Percentiles rank a stretch among this genome's conserved stretches.
phyloP scores from a whole-genome alignment of 2,797 vertebrate species.

The Lacerta bilineata region DNA sequence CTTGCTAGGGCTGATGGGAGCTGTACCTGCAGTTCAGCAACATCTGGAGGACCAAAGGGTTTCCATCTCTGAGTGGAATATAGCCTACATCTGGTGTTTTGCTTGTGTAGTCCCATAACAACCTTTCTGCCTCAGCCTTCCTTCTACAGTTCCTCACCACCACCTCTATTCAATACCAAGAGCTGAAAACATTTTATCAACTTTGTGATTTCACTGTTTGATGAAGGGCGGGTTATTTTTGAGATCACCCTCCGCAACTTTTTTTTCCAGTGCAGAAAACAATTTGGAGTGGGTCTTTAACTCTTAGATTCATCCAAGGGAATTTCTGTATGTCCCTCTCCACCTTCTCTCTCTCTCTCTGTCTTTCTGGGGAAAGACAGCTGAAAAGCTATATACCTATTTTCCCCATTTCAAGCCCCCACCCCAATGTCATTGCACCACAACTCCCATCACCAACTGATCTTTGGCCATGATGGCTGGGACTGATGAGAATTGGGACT shows the following conservation, averaged over 20 bases:
- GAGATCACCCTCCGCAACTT: slow-evolving; percentile 29
- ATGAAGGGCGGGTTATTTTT: slow-evolving; percentile 31
- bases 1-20: too few relatives aligned
- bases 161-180: neutral
- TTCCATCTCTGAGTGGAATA: too few relatives aligned
- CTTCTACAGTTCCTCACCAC: neutral
- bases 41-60: too few relatives aligned
- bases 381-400: too few relatives aligned
- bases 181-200: slow-evolving; percentile 22
- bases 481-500: too few relatives aligned
- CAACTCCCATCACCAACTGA: too few relatives aligned
- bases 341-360: too few relatives aligned
- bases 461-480: too few relatives aligned
- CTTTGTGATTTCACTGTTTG: neutral
- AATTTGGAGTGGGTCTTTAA: slow-evolving; percentile 49
- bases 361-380: too few relatives aligned
- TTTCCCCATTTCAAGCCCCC: too few relatives aligned
- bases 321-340: neutral
- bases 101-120: slow-evolving; percentile 3
- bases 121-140: slow-evolving; percentile 25
- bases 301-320: neutral
- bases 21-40: too few relatives aligned
- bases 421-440: too few relatives aligned
- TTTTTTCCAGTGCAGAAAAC: slow-evolving; percentile 57
- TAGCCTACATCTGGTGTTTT: slow-evolving; percentile 2